Base-by-base conservation (phyloP, 2,113 vertebrate genomes). In the Pelmatolapia mariae region DNA sequence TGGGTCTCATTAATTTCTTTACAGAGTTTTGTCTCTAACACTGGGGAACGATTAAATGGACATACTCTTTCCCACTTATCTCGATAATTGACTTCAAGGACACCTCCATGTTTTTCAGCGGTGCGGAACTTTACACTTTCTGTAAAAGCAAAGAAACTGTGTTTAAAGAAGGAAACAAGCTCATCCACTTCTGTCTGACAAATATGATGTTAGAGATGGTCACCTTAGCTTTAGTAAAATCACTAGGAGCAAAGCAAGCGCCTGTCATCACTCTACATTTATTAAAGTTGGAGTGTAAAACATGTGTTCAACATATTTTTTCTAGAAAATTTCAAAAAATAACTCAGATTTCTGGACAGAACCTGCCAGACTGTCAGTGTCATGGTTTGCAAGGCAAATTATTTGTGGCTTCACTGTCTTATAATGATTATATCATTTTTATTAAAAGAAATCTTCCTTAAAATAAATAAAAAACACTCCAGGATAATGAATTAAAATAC, bases 1-100 rank as follows among this genome's bases (percentile, higher is more conserved):
- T 0, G 0, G 9, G 4, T 36, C 3, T 1, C 61, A 2, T 0
- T 73, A 1, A 87, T 40, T 1, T 13, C 0, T 0, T 3, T 0
- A 76, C 96, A 96, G 10, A 96, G 80, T 1, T 9, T 4, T 0
- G 24, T 0, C 10, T 31, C 8, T 1, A 24, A 2, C 1, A 18
- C 6, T 0, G 0, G 0, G 18, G 47, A 0, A 53, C 3, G 5
- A n/a, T 4, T 66, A 16, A 11, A 11, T 12, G 1, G 4, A 22
- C 91, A 95, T 5, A 93, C 73, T 3, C 38, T 38, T 56, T 93
- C 40, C 92, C 85, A 91, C 0, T 3, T 0, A 4, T 24, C 15
- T 10, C 2, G 0, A 71, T 94, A 91, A 0, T 12, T 19, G 31
- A 97, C 83, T n/a, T n/a, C n/a, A 33, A 96, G 59, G 2, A 19